Evolutionary conservation across 2,113 vertebrate genomes (phyloP).

Genomic region (Fukomys damarensis): DNA sequence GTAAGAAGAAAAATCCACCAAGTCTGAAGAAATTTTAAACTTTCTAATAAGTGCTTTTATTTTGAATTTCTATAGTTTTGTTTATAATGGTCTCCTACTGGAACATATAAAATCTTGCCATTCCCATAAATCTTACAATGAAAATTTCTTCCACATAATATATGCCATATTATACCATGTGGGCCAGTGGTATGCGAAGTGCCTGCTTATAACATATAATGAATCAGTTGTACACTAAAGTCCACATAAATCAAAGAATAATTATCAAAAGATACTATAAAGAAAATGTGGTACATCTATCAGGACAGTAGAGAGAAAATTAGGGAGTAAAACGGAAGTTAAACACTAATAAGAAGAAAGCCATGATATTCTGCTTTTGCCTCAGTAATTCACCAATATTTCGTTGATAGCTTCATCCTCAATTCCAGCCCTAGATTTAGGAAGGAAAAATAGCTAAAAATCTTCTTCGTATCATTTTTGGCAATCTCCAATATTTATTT

Average conservation of each 20-base stretch:
- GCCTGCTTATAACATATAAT: background rate
- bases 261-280: background rate
- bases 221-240: background rate
- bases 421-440: background rate
- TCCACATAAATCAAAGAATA: background rate
- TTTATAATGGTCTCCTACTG: background rate
- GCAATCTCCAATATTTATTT: background rate
- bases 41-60: background rate
- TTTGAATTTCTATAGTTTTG: background rate
- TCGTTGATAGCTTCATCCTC: background rate
- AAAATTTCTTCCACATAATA: background rate
- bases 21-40: background rate
- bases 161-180: background rate
- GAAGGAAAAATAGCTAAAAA: background rate
- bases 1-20: background rate
- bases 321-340: background rate
- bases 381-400: background rate
- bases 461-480: background rate
- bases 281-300: background rate
- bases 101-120: background rate
- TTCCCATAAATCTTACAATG: background rate
- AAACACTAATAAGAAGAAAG: background rate
- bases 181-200: accelerated
- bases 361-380: background rate
- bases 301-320: background rate